Conservation (phyloP, 2,888 invertebrate genomes). For the Sepioteuthis lessoniana region DNA sequence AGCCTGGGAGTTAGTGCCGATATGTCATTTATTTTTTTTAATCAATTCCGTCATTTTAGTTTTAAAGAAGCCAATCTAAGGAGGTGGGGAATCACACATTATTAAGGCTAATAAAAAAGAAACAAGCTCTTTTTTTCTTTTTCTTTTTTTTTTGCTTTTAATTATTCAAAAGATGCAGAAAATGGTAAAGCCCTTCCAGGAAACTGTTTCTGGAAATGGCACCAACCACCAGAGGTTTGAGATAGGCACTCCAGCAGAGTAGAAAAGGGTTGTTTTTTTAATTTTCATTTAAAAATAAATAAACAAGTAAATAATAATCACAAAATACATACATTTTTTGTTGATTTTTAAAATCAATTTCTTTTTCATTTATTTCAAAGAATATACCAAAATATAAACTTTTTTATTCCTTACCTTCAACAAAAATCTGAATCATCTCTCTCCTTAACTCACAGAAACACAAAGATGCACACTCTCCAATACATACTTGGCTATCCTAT, state of each 20-base stretch:
- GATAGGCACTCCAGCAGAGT: neutral
- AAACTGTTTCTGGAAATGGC: neutral
- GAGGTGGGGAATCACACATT: neutral
- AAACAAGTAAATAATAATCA: neutral
- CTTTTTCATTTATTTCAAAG: neutral
- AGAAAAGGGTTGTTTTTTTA: neutral
- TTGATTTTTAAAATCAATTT: neutral
- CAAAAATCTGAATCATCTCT: neutral
- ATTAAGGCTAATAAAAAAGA: slow-evolving; percentile 1
- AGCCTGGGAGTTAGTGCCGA: slow-evolving; percentile 10
- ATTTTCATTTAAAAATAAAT: no score
- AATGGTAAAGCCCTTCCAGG: neutral
- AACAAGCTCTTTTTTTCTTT: neutral
- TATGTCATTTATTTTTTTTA: neutral
- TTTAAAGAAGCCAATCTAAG: slow-evolving; percentile 23
- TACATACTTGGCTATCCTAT: neutral
- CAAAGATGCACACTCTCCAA: neutral
- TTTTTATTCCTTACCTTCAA: neutral
- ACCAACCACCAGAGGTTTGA: slow-evolving; percentile 33
- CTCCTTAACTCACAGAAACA: neutral
- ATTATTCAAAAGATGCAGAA: neutral
- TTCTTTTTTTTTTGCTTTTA: neutral
- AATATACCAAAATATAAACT: neutral
- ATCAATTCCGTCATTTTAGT: slow-evolving; percentile 33
- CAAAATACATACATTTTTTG: neutral